These are phyloP conservation scores for Pseudanteris insignis DNA, from an alignment of 2,888 invertebrate genomes.

Conservation along the genomic window DNA sequence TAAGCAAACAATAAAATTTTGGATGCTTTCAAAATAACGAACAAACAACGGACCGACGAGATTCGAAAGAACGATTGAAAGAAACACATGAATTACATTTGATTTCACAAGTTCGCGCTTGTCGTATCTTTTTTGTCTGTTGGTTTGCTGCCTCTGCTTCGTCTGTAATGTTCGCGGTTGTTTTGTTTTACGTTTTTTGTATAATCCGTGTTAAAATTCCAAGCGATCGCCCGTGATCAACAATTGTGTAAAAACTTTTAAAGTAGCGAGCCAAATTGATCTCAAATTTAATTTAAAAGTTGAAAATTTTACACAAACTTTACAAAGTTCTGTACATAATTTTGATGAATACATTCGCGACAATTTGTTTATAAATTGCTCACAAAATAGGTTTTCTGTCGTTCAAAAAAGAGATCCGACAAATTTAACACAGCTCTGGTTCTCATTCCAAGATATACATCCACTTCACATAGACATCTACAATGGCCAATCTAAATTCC, in stretches of 20 bases:
- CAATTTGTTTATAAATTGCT: slow-evolving; percentile 34
- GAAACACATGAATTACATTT: too few relatives aligned
- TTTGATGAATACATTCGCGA: slow-evolving; percentile 37
- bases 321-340: slow-evolving; percentile 40
- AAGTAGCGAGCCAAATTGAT: slow-evolving; percentile 26
- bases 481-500: slow-evolving; percentile 16
- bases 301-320: slow-evolving; percentile 40
- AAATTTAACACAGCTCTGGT: slow-evolving; percentile 37
- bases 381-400: slow-evolving; percentile 37
- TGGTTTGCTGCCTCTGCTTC: too few relatives aligned
- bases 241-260: slow-evolving; percentile 26
- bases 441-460: slow-evolving; percentile 30
- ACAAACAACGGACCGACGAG: slow-evolving; percentile 23
- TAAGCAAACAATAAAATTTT: slow-evolving; percentile 17
- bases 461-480: slow-evolving; percentile 25
- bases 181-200: slow-evolving; percentile 18
- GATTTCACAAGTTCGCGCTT: too few relatives aligned
- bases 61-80: too few relatives aligned
- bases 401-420: slow-evolving; percentile 36
- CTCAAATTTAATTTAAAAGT: slow-evolving; percentile 27
- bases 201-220: slow-evolving; percentile 22
- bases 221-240: slow-evolving; percentile 15
- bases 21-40: slow-evolving; percentile 15
- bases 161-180: too few relatives aligned
- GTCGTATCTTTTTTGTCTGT: background rate